phyloP scores from a whole-genome alignment of 23 tunicate species.

The Styela plicata region DNA sequence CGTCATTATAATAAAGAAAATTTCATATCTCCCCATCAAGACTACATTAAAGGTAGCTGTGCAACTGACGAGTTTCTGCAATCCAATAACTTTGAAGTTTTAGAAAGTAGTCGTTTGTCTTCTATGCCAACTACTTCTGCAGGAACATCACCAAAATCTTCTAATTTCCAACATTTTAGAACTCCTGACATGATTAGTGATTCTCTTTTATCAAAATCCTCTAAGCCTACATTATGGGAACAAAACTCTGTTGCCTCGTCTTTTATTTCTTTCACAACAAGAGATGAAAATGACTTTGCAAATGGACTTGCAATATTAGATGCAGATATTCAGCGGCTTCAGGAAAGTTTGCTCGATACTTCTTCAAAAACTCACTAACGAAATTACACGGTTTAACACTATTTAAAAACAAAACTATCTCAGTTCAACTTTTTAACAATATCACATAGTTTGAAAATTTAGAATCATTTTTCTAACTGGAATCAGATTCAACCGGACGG shows the following conservation, averaged over 20 bases:
- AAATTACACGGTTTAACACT: too few relatives aligned
- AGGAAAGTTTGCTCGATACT: constrained; percentile 43
- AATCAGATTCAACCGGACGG: too few relatives aligned
- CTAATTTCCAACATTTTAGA: neutral
- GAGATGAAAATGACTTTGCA: constrained; percentile 65
- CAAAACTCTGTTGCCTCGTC: constrained; percentile 40
- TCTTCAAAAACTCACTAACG: too few relatives aligned
- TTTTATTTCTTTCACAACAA: constrained; percentile 46
- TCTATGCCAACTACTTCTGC: neutral
- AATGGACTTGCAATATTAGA: constrained; percentile 73
- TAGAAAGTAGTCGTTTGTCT: constrained; percentile 27
- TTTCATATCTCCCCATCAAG: neutral
- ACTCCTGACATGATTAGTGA: neutral
- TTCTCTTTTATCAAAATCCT: neutral
- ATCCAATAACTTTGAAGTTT: neutral
- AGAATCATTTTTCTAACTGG: too few relatives aligned
- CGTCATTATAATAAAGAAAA: constrained; percentile 3
- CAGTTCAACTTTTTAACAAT: too few relatives aligned
- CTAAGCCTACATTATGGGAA: neutral
- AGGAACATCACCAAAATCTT: neutral
- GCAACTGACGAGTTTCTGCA: neutral
- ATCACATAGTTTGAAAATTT: too few relatives aligned
- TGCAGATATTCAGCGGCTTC: constrained; percentile 66
- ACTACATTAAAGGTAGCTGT: neutral
- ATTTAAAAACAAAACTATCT: too few relatives aligned